Base-by-base conservation (phyloP, 2,113 vertebrate genomes). In the Corythornis madagascariensis region DNA sequence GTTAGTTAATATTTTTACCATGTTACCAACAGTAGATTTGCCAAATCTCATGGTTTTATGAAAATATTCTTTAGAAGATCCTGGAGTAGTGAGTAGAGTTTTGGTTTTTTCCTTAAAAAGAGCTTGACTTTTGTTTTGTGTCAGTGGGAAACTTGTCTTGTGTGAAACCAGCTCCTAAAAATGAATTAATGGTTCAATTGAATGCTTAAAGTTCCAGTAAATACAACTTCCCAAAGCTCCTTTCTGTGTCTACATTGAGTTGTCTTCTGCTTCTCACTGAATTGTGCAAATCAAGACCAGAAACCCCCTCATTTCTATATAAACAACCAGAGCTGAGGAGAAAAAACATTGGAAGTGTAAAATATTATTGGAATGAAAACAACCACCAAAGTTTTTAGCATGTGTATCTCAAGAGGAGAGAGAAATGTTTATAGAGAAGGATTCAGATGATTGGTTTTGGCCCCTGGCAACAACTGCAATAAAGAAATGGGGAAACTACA, bases 391-490 rank as follows among this genome's bases (percentile, higher is more conserved):
- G 42, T 59, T 71, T 82, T 47, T 67, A 61, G 76, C 22, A 42
- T 11, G 13, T 53, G 28, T 43, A 52, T 64, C 45, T 75, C 43
- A 20, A n/a, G 16, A 73, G 45, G 11, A 71, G 29, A 72, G 43
- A 18, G 52, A 89, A 88, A 92, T 63, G 35, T 80, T 92, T 88
- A 67, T 11, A 53, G 81, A 67, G 21, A 65, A 22, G 48, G 25
- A 88, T 33, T 57, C 43, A 22, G 31, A 42, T 22, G 13, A 13
- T 56, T 42, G 26, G 29, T 59, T 17, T 5, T 3, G 8, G 10
- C 63, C 28, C 52, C 18, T 52, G 55, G 33, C 31, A 94, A 88
- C 59, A 43, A 38, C n/a, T 79, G 12, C 33, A 53, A 84, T 73
- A 84, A 89, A 90, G 16, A 74, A 8, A 50, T 83, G 61, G 61